A percentile compares a stretch with the other conserved stretches of the same genome.
Conservation (phyloP, 2,113 vertebrate genomes). For the Corydoras sp. region DNA sequence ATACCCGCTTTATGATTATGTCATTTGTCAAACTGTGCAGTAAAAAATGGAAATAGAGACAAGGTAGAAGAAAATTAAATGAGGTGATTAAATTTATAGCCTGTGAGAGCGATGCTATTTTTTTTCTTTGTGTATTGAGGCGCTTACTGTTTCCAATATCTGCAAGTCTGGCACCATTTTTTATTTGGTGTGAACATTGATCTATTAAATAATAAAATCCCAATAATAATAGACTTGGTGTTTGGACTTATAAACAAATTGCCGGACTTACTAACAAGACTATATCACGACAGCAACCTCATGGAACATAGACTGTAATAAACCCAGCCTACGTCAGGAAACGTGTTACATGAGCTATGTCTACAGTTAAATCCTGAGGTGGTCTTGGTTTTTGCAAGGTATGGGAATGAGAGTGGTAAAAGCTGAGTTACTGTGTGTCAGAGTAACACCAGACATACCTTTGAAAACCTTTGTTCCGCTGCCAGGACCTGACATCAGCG, state of each 20-base stretch:
- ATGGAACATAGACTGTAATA: neutral
- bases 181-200: neutral
- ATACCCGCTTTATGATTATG: conserved; percentile 13
- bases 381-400: conserved; percentile 21
- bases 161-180: neutral
- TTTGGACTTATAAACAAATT: neutral
- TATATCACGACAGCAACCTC: neutral
- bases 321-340: conserved; percentile 8
- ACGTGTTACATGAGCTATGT: conserved; percentile 4
- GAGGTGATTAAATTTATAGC: too few relatives aligned
- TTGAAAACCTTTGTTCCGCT: conserved; percentile 12
- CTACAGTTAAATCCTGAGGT: conserved; percentile 17
- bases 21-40: too few relatives aligned
- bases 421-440: conserved; percentile 26
- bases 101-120: too few relatives aligned
- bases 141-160: too few relatives aligned
- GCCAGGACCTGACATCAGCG: conserved; percentile 29
- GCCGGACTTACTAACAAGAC: conserved; percentile 5
- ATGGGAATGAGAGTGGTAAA: conserved; percentile 9
- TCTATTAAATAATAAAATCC: neutral
- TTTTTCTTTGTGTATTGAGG: too few relatives aligned
- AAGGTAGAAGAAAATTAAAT: too few relatives aligned
- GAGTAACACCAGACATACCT: neutral
- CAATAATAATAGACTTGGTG: neutral
- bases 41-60: too few relatives aligned